A percentile compares a stretch with the other conserved stretches of the same genome.
phyloP scores from a whole-genome alignment of 2,888 invertebrate species.

The Acronicta psi region DNA sequence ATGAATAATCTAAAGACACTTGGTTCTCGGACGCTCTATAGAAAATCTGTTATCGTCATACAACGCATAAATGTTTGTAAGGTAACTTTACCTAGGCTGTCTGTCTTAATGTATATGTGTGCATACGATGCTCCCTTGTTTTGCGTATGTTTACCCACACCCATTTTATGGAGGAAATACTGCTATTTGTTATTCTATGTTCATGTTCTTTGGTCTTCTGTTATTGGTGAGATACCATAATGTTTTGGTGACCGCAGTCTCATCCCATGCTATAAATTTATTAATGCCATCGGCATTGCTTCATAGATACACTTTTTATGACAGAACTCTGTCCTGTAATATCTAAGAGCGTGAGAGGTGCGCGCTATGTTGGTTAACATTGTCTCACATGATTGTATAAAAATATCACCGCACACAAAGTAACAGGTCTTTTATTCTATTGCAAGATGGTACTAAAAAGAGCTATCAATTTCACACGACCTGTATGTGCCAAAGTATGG shows the following conservation, averaged over 20 bases:
- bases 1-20: too few species aligned
- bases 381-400: constrained; percentile 40
- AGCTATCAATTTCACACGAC: constrained; percentile 47
- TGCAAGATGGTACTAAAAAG: constrained; percentile 42
- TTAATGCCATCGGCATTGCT: constrained; percentile 2
- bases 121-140: too few species aligned
- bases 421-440: constrained; percentile 40
- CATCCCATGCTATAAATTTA: not conserved
- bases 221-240: not conserved
- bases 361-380: constrained; percentile 29
- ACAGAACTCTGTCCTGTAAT: not conserved
- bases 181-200: too few species aligned
- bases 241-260: not conserved
- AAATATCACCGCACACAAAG: constrained; percentile 33
- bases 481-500: constrained; percentile 25
- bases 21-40: too few species aligned
- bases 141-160: too few species aligned
- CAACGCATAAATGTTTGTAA: too few species aligned
- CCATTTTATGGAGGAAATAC: too few species aligned
- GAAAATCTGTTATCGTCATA: too few species aligned
- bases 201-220: too few species aligned
- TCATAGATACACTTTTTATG: not conserved
- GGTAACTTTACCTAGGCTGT: too few species aligned
- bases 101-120: too few species aligned
- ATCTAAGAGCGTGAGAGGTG: constrained; percentile 34